Percentiles rank a stretch among this genome's conserved stretches.
Evolutionary conservation across 1,140 invertebrate genomes (phyloP).

Genomic region (Dendroctonus ponderosae): DNA sequence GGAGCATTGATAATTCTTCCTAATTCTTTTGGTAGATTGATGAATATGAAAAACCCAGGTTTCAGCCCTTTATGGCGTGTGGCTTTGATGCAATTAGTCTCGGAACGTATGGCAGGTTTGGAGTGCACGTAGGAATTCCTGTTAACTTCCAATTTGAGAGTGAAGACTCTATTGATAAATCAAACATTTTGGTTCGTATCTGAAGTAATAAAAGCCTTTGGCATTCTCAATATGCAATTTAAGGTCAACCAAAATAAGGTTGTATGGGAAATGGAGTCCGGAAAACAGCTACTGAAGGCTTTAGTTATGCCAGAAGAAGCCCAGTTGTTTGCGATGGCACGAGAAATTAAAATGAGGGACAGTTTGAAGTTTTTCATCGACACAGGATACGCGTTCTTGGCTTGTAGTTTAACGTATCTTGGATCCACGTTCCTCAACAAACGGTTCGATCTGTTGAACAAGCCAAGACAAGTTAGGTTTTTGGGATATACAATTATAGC

Average conservation of each 20-base stretch:
- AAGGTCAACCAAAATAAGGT: conserved; percentile 58
- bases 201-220: not conserved
- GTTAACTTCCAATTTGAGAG: conserved; percentile 58
- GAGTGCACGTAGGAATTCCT: conserved; percentile 64
- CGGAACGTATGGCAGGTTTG: conserved; percentile 54
- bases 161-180: conserved; percentile 52
- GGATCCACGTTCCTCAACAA: conserved; percentile 55
- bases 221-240: conserved; percentile 8
- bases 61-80: conserved; percentile 60
- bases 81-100: conserved; percentile 64
- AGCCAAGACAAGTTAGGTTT: conserved; percentile 53
- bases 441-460: conserved; percentile 57
- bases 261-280: conserved; percentile 61
- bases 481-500: conserved; percentile 59
- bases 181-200: conserved; percentile 54
- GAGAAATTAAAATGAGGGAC: conserved; percentile 63
- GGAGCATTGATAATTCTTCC: conserved; percentile 1
- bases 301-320: conserved; percentile 70
- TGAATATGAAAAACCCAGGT: conserved; percentile 44
- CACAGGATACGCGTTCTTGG: conserved; percentile 52
- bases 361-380: conserved; percentile 58
- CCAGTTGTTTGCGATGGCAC: conserved; percentile 74
- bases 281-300: conserved; percentile 61
- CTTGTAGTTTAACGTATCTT: conserved; percentile 54
- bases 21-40: conserved; percentile 44